phyloP scores from a whole-genome alignment of 2,113 vertebrate genomes.

The Peucedramus taeniatus region DNA sequence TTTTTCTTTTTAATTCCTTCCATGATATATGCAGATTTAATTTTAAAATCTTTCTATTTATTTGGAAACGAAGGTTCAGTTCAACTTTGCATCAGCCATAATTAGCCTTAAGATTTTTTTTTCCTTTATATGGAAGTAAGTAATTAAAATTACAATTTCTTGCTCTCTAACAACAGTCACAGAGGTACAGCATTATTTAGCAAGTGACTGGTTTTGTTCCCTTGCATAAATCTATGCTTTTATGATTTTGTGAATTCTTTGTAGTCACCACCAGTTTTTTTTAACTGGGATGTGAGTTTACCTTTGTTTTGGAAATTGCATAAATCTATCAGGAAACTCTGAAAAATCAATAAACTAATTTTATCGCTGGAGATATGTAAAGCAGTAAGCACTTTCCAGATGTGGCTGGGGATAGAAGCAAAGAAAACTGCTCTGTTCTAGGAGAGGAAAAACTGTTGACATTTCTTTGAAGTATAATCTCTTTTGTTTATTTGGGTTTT shows the following conservation, averaged over 20 bases:
- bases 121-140: not conserved
- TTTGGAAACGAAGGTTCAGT: constrained; percentile 46
- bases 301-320: constrained; percentile 78
- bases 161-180: not conserved
- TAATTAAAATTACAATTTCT: constrained; percentile 8
- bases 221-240: constrained; percentile 7
- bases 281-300: constrained; percentile 63
- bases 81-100: constrained; percentile 12
- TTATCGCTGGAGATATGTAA: constrained; percentile 83
- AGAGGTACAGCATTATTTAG: constrained; percentile 13
- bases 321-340: constrained; percentile 84
- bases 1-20: constrained; percentile 48
- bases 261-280: constrained; percentile 54
- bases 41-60: constrained; percentile 49
- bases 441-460: constrained; percentile 82
- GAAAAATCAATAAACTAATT: constrained; percentile 87
- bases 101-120: constrained; percentile 2
- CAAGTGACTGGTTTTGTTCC: not conserved
- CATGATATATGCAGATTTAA: constrained; percentile 10
- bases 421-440: constrained; percentile 82
- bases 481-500: constrained; percentile 84
- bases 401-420: constrained; percentile 78
- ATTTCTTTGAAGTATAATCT: constrained; percentile 88
- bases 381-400: constrained; percentile 85
- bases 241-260: constrained; percentile 70